Conservation (phyloP, 2,113 vertebrate species). For the Ceyx cyanopectus region DNA sequence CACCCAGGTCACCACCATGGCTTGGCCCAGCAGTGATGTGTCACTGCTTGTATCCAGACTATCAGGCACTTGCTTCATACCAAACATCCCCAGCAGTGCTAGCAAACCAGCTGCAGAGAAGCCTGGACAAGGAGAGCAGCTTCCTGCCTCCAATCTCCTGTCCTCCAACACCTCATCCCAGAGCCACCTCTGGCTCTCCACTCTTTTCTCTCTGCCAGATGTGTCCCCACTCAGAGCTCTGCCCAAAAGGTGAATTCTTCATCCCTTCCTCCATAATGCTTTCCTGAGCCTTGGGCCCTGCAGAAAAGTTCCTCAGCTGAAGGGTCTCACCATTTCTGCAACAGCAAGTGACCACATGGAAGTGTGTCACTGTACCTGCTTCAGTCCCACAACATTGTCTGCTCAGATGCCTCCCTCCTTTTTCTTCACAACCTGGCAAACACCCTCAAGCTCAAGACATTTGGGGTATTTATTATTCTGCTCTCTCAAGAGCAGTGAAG, state of each 20-base stretch:
- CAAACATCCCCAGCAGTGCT: neutral
- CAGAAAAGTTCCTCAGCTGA: neutral
- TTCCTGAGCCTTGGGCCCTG: neutral
- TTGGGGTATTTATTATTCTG: neutral
- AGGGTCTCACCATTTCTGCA: neutral
- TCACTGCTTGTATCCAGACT: neutral
- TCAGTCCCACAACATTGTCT: neutral
- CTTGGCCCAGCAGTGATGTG: neutral
- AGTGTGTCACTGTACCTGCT: fast-evolving
- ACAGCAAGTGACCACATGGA: neutral
- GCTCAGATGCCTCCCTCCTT: neutral
- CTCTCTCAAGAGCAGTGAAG: neutral
- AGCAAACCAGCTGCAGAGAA: neutral
- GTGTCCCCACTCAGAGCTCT: neutral
- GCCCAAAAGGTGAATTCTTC: neutral
- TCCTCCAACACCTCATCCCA: neutral
- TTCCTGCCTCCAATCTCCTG: neutral
- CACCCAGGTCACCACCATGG: neutral
- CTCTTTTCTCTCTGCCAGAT: neutral
- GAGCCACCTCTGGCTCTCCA: neutral
- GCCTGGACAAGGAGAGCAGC: neutral
- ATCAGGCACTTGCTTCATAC: neutral
- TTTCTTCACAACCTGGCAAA: neutral
- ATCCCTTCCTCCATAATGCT: neutral
- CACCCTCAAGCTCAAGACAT: neutral